phyloP scores from a whole-genome alignment of 2,888 invertebrate species.

The Chrysomela aeneicollis region DNA sequence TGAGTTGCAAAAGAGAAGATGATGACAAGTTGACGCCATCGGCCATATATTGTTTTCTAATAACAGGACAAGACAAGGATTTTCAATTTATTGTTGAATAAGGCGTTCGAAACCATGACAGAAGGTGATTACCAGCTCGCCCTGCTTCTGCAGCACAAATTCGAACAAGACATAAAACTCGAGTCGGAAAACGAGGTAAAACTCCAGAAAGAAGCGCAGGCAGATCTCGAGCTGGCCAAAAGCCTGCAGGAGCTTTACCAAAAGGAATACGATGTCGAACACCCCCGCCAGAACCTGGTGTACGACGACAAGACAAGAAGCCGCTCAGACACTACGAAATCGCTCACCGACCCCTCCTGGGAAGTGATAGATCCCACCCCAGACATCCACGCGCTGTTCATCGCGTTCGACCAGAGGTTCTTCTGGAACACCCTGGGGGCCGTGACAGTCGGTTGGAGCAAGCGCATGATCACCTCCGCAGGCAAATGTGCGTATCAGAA shows the following conservation, averaged over 20 bases:
- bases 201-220: conserved; percentile 42
- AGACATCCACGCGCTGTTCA: conserved; percentile 84
- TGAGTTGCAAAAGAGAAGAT: too few relatives aligned
- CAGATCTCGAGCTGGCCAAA: conserved; percentile 47
- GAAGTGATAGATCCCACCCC: conserved; percentile 95
- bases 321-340: conserved; percentile 54
- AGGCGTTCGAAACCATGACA: conserved; percentile 45
- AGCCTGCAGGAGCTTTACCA: conserved; percentile 53
- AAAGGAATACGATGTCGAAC: conserved; percentile 48
- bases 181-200: conserved; percentile 46
- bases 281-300: conserved; percentile 45
- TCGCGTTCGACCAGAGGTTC: conserved; percentile 84
- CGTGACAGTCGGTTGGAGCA: conserved; percentile 94
- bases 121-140: conserved; percentile 55
- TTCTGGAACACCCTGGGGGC: conserved; percentile 80
- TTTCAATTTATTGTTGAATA: too few relatives aligned
- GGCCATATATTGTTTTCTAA: too few relatives aligned
- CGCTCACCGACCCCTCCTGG: conserved; percentile 77
- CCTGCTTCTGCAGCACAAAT: conserved; percentile 53
- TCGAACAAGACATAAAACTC: conserved; percentile 48
- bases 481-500: conserved; percentile 78
- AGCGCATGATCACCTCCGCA: conserved; percentile 80
- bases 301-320: conserved; percentile 46
- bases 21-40: too few relatives aligned
- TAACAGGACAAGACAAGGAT: neutral